phyloP scores from a whole-genome alignment of 2,797 vertebrate species.

The Otus scops region DNA sequence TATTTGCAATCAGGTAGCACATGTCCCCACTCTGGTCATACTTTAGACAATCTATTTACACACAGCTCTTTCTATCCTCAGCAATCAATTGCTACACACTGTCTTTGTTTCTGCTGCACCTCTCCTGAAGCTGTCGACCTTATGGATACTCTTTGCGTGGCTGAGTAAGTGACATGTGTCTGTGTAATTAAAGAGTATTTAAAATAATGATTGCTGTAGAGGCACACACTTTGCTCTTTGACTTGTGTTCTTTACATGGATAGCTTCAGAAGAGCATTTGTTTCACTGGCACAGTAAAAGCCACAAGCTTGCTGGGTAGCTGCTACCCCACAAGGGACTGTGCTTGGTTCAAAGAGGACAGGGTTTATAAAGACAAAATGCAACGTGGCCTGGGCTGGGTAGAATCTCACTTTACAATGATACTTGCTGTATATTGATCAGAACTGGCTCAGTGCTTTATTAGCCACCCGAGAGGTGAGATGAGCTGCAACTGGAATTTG shows the following conservation, averaged over 20 bases:
- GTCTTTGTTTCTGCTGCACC: background rate
- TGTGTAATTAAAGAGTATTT: background rate
- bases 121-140: background rate
- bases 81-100: background rate
- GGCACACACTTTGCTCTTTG: background rate
- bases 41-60: conserved; percentile 22
- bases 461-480: background rate
- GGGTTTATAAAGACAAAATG: background rate
- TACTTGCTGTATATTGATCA: background rate
- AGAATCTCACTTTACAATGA: background rate
- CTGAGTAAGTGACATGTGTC: background rate
- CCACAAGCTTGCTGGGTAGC: background rate
- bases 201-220: background rate
- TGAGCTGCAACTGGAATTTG: background rate
- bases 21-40: background rate
- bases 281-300: background rate
- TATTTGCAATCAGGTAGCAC: conserved; percentile 9
- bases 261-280: background rate
- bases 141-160: background rate
- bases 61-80: background rate
- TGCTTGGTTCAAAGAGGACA: background rate
- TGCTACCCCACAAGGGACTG: background rate
- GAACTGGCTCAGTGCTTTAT: background rate
- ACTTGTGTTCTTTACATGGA: background rate
- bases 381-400: fast-evolving